Base-by-base conservation (phyloP, 30 jellyfish, hydroid and myxozoan genomes). In the Haliclystus octoradiatus region DNA sequence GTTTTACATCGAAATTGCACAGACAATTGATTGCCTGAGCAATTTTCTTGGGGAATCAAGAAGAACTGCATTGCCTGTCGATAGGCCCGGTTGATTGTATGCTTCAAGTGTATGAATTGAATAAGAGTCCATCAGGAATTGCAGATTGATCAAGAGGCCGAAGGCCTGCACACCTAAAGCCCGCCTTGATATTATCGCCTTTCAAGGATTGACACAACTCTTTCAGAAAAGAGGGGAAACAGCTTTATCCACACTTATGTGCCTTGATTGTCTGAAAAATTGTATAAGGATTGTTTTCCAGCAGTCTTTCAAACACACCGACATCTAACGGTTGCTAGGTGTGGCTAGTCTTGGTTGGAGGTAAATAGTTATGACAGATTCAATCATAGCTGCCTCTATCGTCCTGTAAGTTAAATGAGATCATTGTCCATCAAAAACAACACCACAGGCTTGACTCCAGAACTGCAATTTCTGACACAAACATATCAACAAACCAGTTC, bases 391-490 rank as follows among this genome's bases (percentile, higher is more conserved):
- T 2, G 28, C 26, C 13, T 51, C 50, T 34, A 78, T 35, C 7
- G 92, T 76, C 25, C 30, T 1, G 31, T 69, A 78, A 2, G 92
- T 78, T 26, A 78, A 26, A 34, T 78, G 92, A 19, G 78, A 66
- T 19, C 78, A 68, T 60, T 78, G 79, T 23, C 93, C 93, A 79
- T 79, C 86, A 49, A 71, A 31, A 31, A 33, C 4, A 73, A 1
- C 2, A 73, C 12, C 12, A 57, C 84, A 12, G 84, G 84, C 73
- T 73, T 73, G 0, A 77, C 65, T 49, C 49, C 57, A 74, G 30
- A 30, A 31, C 33, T 13, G 82, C 72, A 13, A 40, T 72, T n/a
- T 5, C 0, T n/a, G 0, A 0, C 2, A 74, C 83, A 74, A 63
- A 74, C 5, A 49, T 9, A 70, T 62, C 69, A 32, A 52, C 52